Base-by-base conservation (phyloP, 2,113 vertebrate species). In the Gadus macrocephalus region DNA sequence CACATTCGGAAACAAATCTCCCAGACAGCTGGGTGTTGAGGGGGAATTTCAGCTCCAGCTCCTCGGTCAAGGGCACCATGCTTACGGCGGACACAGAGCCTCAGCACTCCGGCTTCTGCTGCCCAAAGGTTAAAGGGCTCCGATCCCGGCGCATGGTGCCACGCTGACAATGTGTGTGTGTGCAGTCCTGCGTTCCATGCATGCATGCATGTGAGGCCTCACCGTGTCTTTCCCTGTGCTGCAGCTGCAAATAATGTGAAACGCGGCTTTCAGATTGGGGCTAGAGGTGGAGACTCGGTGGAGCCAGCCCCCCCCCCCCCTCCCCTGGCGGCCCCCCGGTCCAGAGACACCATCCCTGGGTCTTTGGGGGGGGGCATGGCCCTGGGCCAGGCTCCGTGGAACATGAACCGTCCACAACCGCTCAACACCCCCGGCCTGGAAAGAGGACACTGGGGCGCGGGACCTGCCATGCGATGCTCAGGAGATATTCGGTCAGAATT, bases 401-500 rank as follows among this genome's bases (percentile, higher is more conserved):
- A 84, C 80, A 75, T 66, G 83, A 87, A 83, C 81, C 62, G 70
- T 77, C 78, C 76, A 58, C 71, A 83, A 88, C 83, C 74, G 69
- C 76, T 78, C 79, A 71, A 64, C 78, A 85, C 83, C 67, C 8
- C 79, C 82, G 81, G 83, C 69, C 68, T 85, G 85, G 83, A 87
- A 90, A 90, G 84, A 82, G 53, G 62, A 73, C 72, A 82, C 76
- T 49, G 76, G 84, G 81, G 78, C 78, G 67, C 78, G 85, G 80
- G 68, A 76, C 81, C 73, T 80, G 81, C 84, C 87, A 83, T 83
- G 83, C 78, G 82, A 87, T 84, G 86, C 83, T 81, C 86, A 69
- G 81, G 86, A 89, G 91, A 90, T 90, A 91, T 89, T 85, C 87
- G 84, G 88, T 87, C 80, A 88, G 78, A 88, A 90, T 88, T 49